A percentile compares a stretch with the other conserved stretches of the same genome.
phyloP scores from a whole-genome alignment of 2,113 vertebrate genomes.

The Mus pahari region DNA sequence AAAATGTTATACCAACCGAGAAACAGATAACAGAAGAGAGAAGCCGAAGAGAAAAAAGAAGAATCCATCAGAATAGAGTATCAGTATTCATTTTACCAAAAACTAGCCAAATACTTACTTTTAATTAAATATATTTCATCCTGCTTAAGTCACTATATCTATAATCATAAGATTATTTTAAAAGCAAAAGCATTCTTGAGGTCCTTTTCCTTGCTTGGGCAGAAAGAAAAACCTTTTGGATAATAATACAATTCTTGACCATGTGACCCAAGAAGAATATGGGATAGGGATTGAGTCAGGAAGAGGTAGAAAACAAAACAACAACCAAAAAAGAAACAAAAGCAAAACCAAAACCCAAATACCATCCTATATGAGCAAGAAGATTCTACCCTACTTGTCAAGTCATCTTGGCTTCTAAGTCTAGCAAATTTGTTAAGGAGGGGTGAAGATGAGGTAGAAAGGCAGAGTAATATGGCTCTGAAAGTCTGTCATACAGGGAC shows the following conservation, averaged over 20 bases:
- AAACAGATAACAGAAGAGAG: conserved; percentile 46
- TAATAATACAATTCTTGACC: background rate
- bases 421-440: conserved; percentile 41
- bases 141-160: conserved; percentile 51
- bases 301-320: background rate
- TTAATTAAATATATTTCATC: conserved; percentile 57
- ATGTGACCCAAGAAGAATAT: background rate
- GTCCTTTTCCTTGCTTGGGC: conserved; percentile 26
- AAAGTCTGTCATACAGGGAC: background rate
- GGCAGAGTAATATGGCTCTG: background rate
- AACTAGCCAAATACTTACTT: conserved; percentile 59
- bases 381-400: background rate
- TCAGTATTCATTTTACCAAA: conserved; percentile 17
- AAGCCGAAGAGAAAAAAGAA: background rate
- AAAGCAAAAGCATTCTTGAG: conserved; percentile 50
- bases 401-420: conserved; percentile 42
- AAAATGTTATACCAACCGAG: conserved; percentile 2
- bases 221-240: conserved; percentile 30
- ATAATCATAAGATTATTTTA: conserved; percentile 51
- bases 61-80: conserved; percentile 2
- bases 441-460: background rate
- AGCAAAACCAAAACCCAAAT: no score
- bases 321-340: no score
- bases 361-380: background rate
- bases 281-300: background rate